Conservation (phyloP, 2,888 invertebrate genomes). For the Drepana falcataria region DNA sequence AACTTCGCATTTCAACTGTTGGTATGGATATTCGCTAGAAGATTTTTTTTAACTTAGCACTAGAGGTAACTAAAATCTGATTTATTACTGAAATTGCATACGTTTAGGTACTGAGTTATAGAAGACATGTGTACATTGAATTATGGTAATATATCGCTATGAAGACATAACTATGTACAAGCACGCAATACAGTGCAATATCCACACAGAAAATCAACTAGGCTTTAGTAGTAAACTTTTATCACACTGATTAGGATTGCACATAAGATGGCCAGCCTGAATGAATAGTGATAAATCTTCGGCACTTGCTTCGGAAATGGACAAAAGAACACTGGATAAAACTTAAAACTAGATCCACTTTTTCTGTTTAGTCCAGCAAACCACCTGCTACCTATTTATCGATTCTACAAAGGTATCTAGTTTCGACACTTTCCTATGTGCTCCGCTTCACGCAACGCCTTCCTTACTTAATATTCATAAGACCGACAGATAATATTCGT, state of each 20-base stretch:
- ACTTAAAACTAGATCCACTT: too few relatives aligned
- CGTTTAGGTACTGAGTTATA: not conserved
- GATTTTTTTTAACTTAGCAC: not conserved
- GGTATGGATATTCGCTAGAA: not conserved
- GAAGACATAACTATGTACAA: not conserved
- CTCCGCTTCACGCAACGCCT: not conserved
- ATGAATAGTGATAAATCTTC: too few relatives aligned
- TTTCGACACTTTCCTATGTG: not conserved
- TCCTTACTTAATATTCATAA: not conserved
- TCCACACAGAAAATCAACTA: not conserved
- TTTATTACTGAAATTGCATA: not conserved
- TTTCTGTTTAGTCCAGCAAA: too few relatives aligned
- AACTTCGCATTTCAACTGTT: not conserved
- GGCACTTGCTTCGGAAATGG: too few relatives aligned
- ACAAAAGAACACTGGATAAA: too few relatives aligned
- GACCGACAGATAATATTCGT: not conserved
- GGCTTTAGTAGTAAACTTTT: too few relatives aligned
- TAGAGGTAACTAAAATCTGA: not conserved
- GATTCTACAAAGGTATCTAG: too few relatives aligned
- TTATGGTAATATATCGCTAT: not conserved
- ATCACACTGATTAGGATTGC: too few relatives aligned
- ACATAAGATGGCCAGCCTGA: too few relatives aligned
- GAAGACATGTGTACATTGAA: not conserved
- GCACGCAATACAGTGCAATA: not conserved
- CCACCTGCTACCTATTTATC: too few relatives aligned